A percentile compares a stretch with the other conserved stretches of the same genome.
Evolutionary conservation across 2,113 vertebrate species (phyloP).

Genomic region (Hassar affinis): DNA sequence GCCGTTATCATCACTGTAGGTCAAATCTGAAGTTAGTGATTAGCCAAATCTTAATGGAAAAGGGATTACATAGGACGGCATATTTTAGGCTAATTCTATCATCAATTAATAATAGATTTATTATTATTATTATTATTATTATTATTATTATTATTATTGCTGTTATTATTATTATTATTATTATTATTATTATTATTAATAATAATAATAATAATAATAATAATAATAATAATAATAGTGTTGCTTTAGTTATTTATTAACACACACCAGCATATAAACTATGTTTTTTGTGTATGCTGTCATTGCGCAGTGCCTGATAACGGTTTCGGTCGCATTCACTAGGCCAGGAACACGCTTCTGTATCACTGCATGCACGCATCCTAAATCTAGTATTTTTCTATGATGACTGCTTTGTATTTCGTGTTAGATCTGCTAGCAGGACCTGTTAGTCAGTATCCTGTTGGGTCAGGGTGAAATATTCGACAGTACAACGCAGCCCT

Average conservation of each 20-base stretch:
- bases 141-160: not conserved
- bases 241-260: not conserved
- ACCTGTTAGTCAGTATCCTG: not conserved
- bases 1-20: not conserved
- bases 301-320: not conserved
- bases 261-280: not conserved
- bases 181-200: not conserved
- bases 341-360: too few relatives aligned
- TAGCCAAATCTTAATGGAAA: not conserved
- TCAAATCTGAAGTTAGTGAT: not conserved
- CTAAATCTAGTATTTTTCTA: not conserved
- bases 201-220: slow-evolving; percentile 13
- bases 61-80: not conserved
- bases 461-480: not conserved
- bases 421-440: not conserved
- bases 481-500: not conserved
- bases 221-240: not conserved
- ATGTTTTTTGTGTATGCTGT: not conserved
- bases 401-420: not conserved
- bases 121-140: not conserved
- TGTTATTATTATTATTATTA: not conserved
- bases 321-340: not conserved
- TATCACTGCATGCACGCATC: not conserved
- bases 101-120: not conserved
- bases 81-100: not conserved